A percentile compares a stretch with the other conserved stretches of the same genome.
Evolutionary conservation across 2,797 vertebrate species (phyloP).

Genomic region (Miichthys miiuy): DNA sequence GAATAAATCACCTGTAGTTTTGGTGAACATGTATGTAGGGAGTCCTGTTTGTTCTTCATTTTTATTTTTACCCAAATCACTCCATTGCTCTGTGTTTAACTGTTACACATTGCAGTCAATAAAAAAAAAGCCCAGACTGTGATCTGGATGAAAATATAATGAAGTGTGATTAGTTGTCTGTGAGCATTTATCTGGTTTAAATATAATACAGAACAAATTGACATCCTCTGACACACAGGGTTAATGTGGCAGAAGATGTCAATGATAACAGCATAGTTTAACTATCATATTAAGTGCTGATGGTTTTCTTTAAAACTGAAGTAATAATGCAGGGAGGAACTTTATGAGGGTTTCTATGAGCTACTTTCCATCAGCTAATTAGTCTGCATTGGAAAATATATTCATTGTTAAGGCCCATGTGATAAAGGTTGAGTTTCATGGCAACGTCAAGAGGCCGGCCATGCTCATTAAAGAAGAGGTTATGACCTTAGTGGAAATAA

Average conservation of each 20-base stretch:
- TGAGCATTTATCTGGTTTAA: neutral
- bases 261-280: neutral
- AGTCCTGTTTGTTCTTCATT: neutral
- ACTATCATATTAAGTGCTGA: neutral
- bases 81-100: neutral
- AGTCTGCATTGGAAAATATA: slow-evolving; percentile 33
- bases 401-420: slow-evolving; percentile 20
- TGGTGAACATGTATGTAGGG: neutral
- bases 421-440: slow-evolving; percentile 51
- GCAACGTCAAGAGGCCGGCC: slow-evolving; percentile 40
- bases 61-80: neutral
- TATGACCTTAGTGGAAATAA: slow-evolving; percentile 55
- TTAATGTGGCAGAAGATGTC: neutral
- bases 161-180: neutral
- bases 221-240: neutral
- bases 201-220: neutral
- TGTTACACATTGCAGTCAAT: neutral
- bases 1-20: neutral
- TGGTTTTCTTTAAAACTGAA: slow-evolving; percentile 1
- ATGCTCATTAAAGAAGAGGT: slow-evolving; percentile 38
- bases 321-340: neutral
- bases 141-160: slow-evolving; percentile 9
- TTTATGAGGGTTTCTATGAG: slow-evolving; percentile 6
- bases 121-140: slow-evolving; percentile 3
- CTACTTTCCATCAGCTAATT: slow-evolving; percentile 39